Base-by-base conservation (phyloP, 2,797 vertebrate genomes). In the Xenopus petersii region DNA sequence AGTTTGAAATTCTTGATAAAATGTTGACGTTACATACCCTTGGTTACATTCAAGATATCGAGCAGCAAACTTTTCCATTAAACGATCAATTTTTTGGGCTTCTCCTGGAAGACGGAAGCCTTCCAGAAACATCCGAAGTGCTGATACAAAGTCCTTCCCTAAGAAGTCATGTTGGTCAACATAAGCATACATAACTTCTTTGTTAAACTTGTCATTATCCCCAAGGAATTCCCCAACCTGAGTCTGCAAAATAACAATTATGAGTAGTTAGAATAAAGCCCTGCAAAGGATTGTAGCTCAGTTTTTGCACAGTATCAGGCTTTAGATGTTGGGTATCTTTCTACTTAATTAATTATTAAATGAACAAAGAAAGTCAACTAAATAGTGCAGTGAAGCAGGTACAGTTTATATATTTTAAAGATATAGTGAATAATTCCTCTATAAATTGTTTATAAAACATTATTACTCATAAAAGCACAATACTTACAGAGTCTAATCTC, bases 61-160 rank as follows among this genome's bases (percentile, higher is more conserved):
- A 36, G 97, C 97, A 81, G 97, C 97, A 88, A 99, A 99, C 87
- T 99, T 99, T 86, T 99, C 97, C 97, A 99, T 99, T 82, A 99
- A 91, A 59, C 97, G 90, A 86, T 99, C 97, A 8, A 99, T 99
- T 89, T 99, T 99, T 85, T 99, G 97, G 80, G 97, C 97, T 82
- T 99, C 97, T 64, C 97, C 97, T 0, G 97, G 97, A 15, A 99
- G 96, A 72, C 97, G 94, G 79, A 99, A 99, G 75, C 97, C 97
- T 89, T 99, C 97, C 47, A 99, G 88, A 88, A 98, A 99, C 85
- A 94, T 92, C 67, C 97, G 93, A n/a, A 99, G 90, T 0, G 97
- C 97, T 0, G 95, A 98, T 70, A 99, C 97, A 70, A 99, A 99
- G 88, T 99, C 97, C 82, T 99, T 99, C 79, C 95, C 96, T 67